Conservation (phyloP, 1,140 invertebrate species). For the Euwallacea similis region DNA sequence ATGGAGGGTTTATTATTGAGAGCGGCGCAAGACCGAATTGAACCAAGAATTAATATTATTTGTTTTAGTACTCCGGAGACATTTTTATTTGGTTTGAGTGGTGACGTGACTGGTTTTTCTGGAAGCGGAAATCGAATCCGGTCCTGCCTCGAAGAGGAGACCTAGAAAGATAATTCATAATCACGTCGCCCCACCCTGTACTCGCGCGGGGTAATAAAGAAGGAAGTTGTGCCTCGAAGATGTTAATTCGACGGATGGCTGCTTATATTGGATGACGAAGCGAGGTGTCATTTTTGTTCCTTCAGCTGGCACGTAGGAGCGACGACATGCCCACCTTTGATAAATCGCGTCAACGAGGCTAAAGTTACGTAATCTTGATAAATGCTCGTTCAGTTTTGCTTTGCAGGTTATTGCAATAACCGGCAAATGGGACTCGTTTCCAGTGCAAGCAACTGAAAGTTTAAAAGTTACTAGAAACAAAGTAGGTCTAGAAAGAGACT, state of each 20-base stretch:
- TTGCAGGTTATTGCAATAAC: not conserved
- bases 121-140: not conserved
- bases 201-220: constrained; percentile 23
- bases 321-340: constrained; percentile 20
- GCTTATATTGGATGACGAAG: constrained; percentile 33
- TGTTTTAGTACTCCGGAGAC: too few species aligned
- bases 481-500: too few species aligned
- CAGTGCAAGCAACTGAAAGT: too few species aligned
- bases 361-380: constrained; percentile 17
- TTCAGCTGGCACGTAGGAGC: constrained; percentile 4
- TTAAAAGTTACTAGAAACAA: too few species aligned
- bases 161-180: constrained; percentile 19
- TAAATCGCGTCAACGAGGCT: constrained; percentile 11
- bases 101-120: not conserved
- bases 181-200: constrained; percentile 5
- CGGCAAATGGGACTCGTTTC: not conserved
- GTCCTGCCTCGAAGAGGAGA: not conserved
- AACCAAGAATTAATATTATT: too few species aligned
- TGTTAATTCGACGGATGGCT: constrained; percentile 32
- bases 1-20: constrained; percentile 39
- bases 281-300: constrained; percentile 25
- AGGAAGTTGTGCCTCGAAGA: constrained; percentile 26
- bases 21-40: constrained; percentile 1
- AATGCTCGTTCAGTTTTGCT: constrained; percentile 3
- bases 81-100: too few species aligned